Evolutionary conservation across 1,140 invertebrate species (phyloP).

Genomic region (Phocides pigmalion): DNA sequence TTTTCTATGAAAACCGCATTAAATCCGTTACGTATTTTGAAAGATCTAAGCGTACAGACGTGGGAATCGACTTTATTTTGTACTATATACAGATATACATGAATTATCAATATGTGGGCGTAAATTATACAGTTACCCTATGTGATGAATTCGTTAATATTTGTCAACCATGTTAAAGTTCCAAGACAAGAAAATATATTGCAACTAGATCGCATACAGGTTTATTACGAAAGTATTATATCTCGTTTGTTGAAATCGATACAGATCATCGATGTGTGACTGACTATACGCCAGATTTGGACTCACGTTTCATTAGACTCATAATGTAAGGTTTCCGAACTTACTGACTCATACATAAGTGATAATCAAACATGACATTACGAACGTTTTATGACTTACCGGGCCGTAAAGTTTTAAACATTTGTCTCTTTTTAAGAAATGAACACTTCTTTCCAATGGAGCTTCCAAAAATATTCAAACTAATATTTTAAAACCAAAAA

Average conservation of each 20-base stretch:
- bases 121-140: too few relatives aligned
- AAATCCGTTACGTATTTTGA: too few relatives aligned
- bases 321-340: slow-evolving; percentile 18
- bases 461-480: too few relatives aligned
- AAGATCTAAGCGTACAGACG: too few relatives aligned
- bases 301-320: slow-evolving; percentile 9
- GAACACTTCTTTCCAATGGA: too few relatives aligned
- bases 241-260: neutral
- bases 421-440: neutral
- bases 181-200: neutral
- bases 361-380: slow-evolving; percentile 21
- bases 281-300: slow-evolving; percentile 3
- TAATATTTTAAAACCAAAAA: neutral
- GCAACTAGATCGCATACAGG: neutral
- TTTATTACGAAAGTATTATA: slow-evolving; percentile 5
- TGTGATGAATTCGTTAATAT: neutral
- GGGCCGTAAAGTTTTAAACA: neutral
- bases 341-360: slow-evolving; percentile 16
- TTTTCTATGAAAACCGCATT: too few relatives aligned
- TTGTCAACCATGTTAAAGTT: neutral
- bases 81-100: too few relatives aligned
- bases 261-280: slow-evolving; percentile 17
- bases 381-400: slow-evolving; percentile 4
- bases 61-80: too few relatives aligned
- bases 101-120: too few relatives aligned